phyloP scores from a whole-genome alignment of 2,888 invertebrate genomes.

The Yponomeuta plumbellus region DNA sequence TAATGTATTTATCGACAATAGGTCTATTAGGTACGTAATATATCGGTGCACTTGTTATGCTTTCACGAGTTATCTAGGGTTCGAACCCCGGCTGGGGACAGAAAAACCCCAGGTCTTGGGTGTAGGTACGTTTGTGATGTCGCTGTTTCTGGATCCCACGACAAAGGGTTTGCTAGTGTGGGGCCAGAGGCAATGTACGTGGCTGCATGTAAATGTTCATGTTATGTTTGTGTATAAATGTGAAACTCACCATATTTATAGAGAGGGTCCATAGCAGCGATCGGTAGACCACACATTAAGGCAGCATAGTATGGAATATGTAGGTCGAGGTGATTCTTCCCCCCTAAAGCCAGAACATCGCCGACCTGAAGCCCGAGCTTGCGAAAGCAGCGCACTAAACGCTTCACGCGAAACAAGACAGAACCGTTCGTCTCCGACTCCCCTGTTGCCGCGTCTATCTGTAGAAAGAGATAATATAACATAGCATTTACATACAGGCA shows the following conservation, averaged over 20 bases:
- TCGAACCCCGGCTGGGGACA: too few relatives aligned
- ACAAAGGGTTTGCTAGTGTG: too few relatives aligned
- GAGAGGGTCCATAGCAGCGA: constrained; percentile 49
- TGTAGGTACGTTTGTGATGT: too few relatives aligned
- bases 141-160: too few relatives aligned
- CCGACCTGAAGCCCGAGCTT: constrained; percentile 44
- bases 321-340: constrained; percentile 52
- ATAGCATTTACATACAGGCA: too few relatives aligned
- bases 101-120: too few relatives aligned
- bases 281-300: constrained; percentile 46
- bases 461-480: neutral
- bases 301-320: constrained; percentile 55
- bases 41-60: too few relatives aligned
- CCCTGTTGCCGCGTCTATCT: constrained; percentile 61
- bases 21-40: too few relatives aligned
- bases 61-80: too few relatives aligned
- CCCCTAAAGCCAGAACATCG: constrained; percentile 49
- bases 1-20: neutral
- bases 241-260: constrained; percentile 46
- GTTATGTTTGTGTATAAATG: too few relatives aligned
- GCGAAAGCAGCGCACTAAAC: constrained; percentile 42
- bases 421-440: constrained; percentile 46
- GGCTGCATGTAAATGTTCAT: too few relatives aligned
- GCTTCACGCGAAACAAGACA: constrained; percentile 42
- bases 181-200: too few relatives aligned